Evolutionary conservation across 2,797 vertebrate species (phyloP), one percentile per base, ranked within the genome.

Genomic region (Poecilia wingei): DNA sequence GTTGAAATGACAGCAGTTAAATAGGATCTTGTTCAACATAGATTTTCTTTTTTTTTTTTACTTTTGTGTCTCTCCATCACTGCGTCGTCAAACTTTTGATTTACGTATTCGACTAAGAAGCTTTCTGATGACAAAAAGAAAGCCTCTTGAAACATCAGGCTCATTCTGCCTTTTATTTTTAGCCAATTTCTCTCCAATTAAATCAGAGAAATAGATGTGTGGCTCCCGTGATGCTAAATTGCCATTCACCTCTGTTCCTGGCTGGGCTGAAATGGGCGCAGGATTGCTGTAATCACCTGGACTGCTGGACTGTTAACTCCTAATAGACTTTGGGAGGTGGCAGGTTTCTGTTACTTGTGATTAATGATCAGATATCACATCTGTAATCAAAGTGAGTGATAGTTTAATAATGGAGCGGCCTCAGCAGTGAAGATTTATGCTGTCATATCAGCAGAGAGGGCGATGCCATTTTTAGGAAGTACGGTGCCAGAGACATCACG

Each of bases 361-460:
- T 94, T 92, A 94, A 94, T 89, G 90, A 88, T 89, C 88, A 85
- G 83, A 89, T 84, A 89, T 92, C 86, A 84, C 91, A 82, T 92
- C 85, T 91, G 91, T 93, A 94, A 94, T 94, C 90, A 82, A 80
- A 91, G 90, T 92, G 93, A 92, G 87, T 92, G 90, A 95, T 94
- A 93, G 92, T 94, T 95, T 93, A 95, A 95, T 95, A 94, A 95
- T 91, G 84, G 86, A 87, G 89, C 84, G 10, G 74, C 77, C 86
- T 84, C 88, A 86, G 78, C 73, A 68, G 79, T 66, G 57, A 55
- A 90, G 89, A 92, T 91, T 87, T 84, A 66, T 81, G 77, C 76
- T 83, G 81, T 93, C 91, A 91, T 90, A 87, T 90, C 79, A 72
- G 75, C 74, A 82, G 66, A 77, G 77, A 75, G 84, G 84, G 75